Evolutionary conservation across 2,888 invertebrate species (phyloP).

Genomic region (Apotomis capreana): DNA sequence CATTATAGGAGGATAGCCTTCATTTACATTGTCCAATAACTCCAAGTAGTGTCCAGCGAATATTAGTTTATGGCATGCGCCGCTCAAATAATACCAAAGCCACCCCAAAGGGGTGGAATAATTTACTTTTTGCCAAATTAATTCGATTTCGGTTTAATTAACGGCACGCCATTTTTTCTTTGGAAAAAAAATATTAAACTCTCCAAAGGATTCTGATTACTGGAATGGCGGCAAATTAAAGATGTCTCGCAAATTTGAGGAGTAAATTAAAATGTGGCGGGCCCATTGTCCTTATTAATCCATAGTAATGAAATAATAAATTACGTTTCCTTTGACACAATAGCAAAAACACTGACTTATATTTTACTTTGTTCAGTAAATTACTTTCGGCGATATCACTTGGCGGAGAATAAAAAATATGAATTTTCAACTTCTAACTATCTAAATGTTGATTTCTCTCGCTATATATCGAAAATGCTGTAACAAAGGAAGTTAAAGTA

Average conservation of each 20-base stretch:
- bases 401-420: not conserved
- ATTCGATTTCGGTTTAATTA: conserved; percentile 81
- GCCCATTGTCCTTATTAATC: conserved; percentile 38
- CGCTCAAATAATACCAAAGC: conserved; percentile 46
- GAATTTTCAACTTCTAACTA: not conserved
- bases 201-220: conserved; percentile 75
- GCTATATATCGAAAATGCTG: too few species aligned
- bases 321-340: conserved; percentile 46
- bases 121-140: conserved; percentile 70
- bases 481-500: too few species aligned
- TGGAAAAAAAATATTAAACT: conserved; percentile 67
- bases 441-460: too few species aligned
- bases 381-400: not conserved
- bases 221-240: conserved; percentile 48
- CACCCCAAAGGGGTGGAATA: conserved; percentile 62
- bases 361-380: not conserved
- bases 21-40: conserved; percentile 85
- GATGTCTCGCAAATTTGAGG: conserved; percentile 41
- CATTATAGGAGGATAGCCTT: conserved; percentile 83
- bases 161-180: conserved; percentile 75
- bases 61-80: conserved; percentile 80
- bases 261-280: conserved; percentile 40
- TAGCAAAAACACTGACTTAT: conserved; percentile 24
- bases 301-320: conserved; percentile 41
- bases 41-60: conserved; percentile 83